Evolutionary conservation across 2,888 invertebrate species (phyloP).

Genomic region (Mechanitis mazaeus): DNA sequence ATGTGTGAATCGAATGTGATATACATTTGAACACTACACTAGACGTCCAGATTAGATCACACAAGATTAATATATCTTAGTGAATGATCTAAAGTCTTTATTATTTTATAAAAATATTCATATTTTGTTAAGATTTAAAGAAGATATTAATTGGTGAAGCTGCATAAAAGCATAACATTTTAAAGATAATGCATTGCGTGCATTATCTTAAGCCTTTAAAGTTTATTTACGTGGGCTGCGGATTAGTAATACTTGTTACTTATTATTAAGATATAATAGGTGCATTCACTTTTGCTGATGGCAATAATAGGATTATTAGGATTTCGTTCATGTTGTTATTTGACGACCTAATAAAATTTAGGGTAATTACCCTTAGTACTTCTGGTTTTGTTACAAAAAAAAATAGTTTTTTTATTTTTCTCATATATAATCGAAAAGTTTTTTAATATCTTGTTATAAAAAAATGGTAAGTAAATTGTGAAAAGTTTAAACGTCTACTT

Average conservation of each 20-base stretch:
- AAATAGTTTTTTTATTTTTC: too few species aligned
- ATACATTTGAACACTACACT: too few species aligned
- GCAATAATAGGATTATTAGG: background rate
- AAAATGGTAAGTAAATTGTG: background rate
- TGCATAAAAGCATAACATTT: conserved; percentile 42
- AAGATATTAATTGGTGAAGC: conserved; percentile 27
- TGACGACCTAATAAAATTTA: background rate
- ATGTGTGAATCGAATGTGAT: too few species aligned
- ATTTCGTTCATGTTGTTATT: too few species aligned
- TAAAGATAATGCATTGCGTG: conserved; percentile 27
- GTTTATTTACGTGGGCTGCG: conserved; percentile 10
- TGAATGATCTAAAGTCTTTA: too few species aligned
- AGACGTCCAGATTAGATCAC: too few species aligned
- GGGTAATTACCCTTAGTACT: background rate
- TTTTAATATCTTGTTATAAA: background rate
- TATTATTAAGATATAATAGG: background rate
- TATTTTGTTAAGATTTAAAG: background rate
- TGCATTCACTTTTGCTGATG: conserved; percentile 1
- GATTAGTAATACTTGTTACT: background rate
- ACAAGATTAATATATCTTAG: too few species aligned
- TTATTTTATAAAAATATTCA: too few species aligned
- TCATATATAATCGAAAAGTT: too few species aligned
- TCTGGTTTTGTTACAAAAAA: background rate
- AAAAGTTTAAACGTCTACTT: background rate
- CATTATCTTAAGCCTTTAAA: conserved; percentile 11